phyloP scores from a whole-genome alignment of 1,140 invertebrate species.

The Plectrocnemia conspersa region DNA sequence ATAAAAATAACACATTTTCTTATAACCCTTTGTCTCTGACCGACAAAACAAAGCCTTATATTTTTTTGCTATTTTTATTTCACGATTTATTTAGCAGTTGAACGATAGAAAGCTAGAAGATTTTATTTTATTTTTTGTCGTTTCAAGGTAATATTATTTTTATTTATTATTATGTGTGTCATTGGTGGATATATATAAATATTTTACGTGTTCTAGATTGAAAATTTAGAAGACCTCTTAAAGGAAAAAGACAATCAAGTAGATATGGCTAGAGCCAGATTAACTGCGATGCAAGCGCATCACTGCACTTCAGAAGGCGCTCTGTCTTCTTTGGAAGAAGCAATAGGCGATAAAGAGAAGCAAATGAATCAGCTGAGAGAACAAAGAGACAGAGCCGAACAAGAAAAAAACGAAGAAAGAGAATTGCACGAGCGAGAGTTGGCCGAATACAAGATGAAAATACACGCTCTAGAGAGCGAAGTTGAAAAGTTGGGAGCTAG shows the following conservation, averaged over 20 bases:
- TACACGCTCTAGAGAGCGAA: slow-evolving; percentile 84
- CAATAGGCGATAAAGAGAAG: slow-evolving; percentile 94
- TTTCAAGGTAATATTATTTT: too few species aligned
- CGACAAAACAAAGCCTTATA: too few species aligned
- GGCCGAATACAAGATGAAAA: slow-evolving; percentile 92
- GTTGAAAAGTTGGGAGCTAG: slow-evolving; percentile 86
- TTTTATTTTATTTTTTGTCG: too few species aligned
- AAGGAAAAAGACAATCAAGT: slow-evolving; percentile 98
- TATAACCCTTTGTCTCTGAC: too few species aligned
- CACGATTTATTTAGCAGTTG: too few species aligned
- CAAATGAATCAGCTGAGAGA: slow-evolving; percentile 85
- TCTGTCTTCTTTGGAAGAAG: slow-evolving; percentile 88
- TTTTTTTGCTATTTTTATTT: too few species aligned
- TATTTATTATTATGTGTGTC: slow-evolving; percentile 2
- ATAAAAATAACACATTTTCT: too few species aligned
- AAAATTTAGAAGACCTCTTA: slow-evolving; percentile 92
- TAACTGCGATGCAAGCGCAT: slow-evolving; percentile 87
- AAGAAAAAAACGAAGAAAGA: slow-evolving; percentile 92
- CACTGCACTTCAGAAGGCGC: slow-evolving; percentile 90
- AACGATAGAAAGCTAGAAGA: too few species aligned
- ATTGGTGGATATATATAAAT: too few species aligned
- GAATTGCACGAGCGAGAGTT: slow-evolving; percentile 90
- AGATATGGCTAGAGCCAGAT: slow-evolving; percentile 84
- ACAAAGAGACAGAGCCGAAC: slow-evolving; percentile 91
- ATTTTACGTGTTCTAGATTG: slow-evolving; percentile 67